Evolutionary conservation across 2,113 vertebrate genomes (phyloP).

Genomic region (Percina caprodes): DNA sequence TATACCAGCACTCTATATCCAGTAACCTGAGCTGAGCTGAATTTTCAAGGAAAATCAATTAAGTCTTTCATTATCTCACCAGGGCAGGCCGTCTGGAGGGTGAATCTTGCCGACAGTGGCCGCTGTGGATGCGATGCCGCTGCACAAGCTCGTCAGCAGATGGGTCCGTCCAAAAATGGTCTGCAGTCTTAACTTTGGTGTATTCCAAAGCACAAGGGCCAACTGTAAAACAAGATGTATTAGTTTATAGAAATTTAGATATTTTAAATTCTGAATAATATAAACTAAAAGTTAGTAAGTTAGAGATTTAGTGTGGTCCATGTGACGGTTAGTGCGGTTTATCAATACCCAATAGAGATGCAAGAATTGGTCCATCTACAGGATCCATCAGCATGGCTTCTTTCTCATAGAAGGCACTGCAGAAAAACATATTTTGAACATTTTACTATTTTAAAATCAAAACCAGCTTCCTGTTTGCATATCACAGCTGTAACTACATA

Average conservation of each 20-base stretch:
- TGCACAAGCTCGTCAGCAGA: conserved; percentile 96
- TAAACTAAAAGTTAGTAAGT: neutral
- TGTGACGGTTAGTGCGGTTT: neutral
- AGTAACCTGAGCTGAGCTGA: too few relatives aligned
- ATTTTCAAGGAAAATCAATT: neutral
- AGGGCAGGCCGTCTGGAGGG: conserved; percentile 91
- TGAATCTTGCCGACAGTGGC: conserved; percentile 94
- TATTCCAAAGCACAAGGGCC: conserved; percentile 97
- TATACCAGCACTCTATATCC: too few relatives aligned
- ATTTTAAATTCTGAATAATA: neutral
- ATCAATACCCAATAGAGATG: conserved; percentile 91
- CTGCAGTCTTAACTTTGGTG: conserved; percentile 97
- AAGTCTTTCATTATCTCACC: conserved; percentile 56
- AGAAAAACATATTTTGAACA: conserved; percentile 43
- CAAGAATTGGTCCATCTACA: conserved; percentile 95
- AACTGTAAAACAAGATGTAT: conserved; percentile 79
- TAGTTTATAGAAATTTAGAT: neutral
- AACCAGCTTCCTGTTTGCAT: neutral
- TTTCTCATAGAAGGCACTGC: conserved; percentile 95
- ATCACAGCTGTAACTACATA: neutral
- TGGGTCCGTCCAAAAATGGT: conserved; percentile 99
- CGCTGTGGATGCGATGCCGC: conserved; percentile 96
- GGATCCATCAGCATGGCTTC: conserved; percentile 96
- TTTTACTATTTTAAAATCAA: neutral
- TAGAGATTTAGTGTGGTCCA: neutral